A percentile compares a stretch with the other conserved stretches of the same genome.
Evolutionary conservation across 2,113 vertebrate genomes (phyloP).

Genomic region (Salminus brasiliensis): DNA sequence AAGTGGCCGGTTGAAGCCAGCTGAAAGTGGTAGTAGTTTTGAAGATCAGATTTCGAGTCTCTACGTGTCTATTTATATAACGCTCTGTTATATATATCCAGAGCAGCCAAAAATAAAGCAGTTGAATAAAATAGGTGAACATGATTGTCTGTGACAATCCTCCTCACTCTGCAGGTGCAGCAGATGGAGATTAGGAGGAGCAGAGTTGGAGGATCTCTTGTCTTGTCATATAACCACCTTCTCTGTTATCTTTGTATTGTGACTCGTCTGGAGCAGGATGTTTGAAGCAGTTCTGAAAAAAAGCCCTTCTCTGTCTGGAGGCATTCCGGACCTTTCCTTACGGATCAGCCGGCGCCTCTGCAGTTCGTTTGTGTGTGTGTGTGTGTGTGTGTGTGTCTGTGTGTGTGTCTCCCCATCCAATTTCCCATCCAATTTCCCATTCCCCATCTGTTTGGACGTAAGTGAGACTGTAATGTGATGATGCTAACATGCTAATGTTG

Average conservation of each 20-base stretch:
- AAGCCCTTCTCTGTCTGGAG: not conserved
- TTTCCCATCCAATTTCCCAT: no score
- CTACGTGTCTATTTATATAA: no score
- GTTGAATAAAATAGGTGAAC: no score
- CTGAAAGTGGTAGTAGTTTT: no score
- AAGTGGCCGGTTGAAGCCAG: no score
- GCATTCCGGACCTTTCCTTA: not conserved
- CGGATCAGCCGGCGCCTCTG: not conserved
- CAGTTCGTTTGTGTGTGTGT: not conserved
- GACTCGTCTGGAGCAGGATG: not conserved
- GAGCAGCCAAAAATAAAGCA: no score
- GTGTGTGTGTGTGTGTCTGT: not conserved
- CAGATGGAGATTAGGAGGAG: not conserved
- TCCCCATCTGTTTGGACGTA: not conserved
- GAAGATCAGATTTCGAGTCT: no score
- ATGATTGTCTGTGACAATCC: no score
- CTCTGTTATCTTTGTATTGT: not conserved
- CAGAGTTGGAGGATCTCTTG: not conserved
- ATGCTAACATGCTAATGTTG: not conserved
- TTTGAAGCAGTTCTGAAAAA: not conserved
- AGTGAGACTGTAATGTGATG: not conserved
- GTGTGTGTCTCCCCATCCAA: no score
- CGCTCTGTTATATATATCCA: no score
- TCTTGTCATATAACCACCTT: not conserved
- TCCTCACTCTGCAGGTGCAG: no score